Evolutionary conservation across 2,888 invertebrate species (phyloP), one percentile per base, ranked within the genome.

Genomic region (Erebia palarica): DNA sequence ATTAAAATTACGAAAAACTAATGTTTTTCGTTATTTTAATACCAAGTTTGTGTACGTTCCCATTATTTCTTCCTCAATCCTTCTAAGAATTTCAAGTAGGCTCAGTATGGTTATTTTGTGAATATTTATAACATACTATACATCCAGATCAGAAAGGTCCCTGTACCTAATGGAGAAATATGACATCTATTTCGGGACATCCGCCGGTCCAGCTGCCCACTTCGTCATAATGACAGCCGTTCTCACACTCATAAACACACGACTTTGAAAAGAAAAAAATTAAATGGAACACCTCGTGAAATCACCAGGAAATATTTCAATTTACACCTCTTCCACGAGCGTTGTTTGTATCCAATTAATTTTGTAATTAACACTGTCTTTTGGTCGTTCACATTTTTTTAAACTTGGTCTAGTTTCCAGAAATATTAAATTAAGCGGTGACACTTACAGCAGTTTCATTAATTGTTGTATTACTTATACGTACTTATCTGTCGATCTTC

Each of bases 121-220:
- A 55, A 18, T 55, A 55, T 18, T 55, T 5, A 16, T 44, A 47
- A 47, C 47, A 47, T 47, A 11, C 47, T 47, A n/a, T 16, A 44
- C 42, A 44, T 13, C 9, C 14, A 21, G 21, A 63, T 49, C 14
- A 44, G 47, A 44, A 61, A 61, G 47, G 18, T 18, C 21, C 21
- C 21, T 16, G 5, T 58, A 60, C 47, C 13, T 47, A 42, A 21
- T 61, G 42, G 18, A 72, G 65, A 55, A 69, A 72, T 72, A 70
- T 60, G 69, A 69, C 63, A 71, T 75, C 72, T 92, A 92, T 92
- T 92, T 90, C 84, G 84, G 85, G 88, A 83, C 89, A 89, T 92
- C 92, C 92, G 91, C 86, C 81, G 82, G 82, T 78, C 84, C 91
- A 90, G 90, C 91, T 91, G 92, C 88, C 90, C 87, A 75, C 82